These are phyloP conservation scores for Planiliza haematocheilus DNA, from an alignment of 2,113 vertebrate genomes.

Conservation along the genomic window DNA sequence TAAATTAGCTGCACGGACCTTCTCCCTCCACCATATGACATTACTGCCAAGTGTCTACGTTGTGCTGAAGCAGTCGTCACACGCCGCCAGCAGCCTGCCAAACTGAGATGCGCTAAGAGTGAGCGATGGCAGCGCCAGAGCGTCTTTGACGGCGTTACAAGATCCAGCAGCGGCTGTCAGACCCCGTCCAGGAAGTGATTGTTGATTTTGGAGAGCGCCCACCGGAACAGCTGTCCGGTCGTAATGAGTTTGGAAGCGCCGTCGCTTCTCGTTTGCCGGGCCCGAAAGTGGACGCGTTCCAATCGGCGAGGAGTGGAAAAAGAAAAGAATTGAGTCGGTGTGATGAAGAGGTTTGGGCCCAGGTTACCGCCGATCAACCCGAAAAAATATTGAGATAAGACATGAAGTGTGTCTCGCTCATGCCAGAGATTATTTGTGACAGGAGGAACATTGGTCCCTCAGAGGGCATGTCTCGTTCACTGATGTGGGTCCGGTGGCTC, in stretches of 20 bases:
- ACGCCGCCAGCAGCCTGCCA: constrained; percentile 21
- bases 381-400: constrained; percentile 5
- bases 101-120: constrained; percentile 47
- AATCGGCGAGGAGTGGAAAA: constrained; percentile 39
- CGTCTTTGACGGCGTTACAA: not conserved
- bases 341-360: constrained; percentile 17
- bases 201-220: constrained; percentile 68
- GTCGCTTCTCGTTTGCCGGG: constrained; percentile 46
- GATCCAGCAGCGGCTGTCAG: constrained; percentile 40
- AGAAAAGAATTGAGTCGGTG: constrained; percentile 25
- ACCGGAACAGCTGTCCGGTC: constrained; percentile 71
- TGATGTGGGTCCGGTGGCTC: constrained; percentile 5
- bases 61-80: constrained; percentile 1
- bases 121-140: constrained; percentile 12
- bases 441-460: constrained; percentile 10
- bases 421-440: not conserved
- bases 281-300: constrained; percentile 50
- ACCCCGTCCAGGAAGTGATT: constrained; percentile 55
- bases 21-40: not conserved
- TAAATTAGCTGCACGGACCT: constrained; percentile 17
- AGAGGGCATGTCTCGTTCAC: not conserved
- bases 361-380: constrained; percentile 4
- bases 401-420: not conserved
- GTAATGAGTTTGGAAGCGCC: constrained; percentile 72
- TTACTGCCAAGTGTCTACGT: constrained; percentile 5